Base-by-base conservation (phyloP, 2,888 invertebrate genomes). In the Ctenicera cuprea region DNA sequence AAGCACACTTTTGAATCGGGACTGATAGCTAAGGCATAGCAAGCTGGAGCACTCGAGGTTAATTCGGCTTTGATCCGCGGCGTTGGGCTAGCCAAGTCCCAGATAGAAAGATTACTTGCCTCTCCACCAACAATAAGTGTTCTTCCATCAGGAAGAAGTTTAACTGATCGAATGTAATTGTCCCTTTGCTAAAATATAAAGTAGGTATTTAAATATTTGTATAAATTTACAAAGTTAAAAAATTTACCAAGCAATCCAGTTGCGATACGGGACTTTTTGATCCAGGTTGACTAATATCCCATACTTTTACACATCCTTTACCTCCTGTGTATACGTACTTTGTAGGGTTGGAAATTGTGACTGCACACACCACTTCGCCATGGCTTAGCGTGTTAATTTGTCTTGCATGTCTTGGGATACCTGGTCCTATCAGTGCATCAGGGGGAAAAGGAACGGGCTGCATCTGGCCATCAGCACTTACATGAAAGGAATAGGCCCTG, bases 1-100 rank as follows among this genome's bases (percentile, higher is more conserved):
- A 98, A 99, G 90, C 98, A 98, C 75, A 97, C 95, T 90, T 98
- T 98, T 74, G 96, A 96, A 88, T 99, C 98, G 0, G 97, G 97
- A 81, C 97, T 97, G 82, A 99, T 97, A 75, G 98, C 98, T 66
- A 99, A 91, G 65, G 98, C 98, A 87, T 99, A 99, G 88, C 98
- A 99, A 0, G 99, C 99, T 22, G 98, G 98, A 74, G 98, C 97
- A 74, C 95, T 95, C 0, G 94, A 95, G 20, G 95, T 94, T 67
- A 95, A 87, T 85, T 98, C 97, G 11, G 96, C 96, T 85, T 97
- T 95, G 84, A 97, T 96, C 69, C 97, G 90, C 71, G 97, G 97
- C 79, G 96, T 96, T 45, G 96, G 95, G 81, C 95, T 94, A 76
- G 94, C 94, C 79, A 99, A 88, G 88, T 98, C 98, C 97, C 98